Evolutionary conservation across 2,113 vertebrate species (phyloP).

Genomic region (Ophthalmolycus amberensis): DNA sequence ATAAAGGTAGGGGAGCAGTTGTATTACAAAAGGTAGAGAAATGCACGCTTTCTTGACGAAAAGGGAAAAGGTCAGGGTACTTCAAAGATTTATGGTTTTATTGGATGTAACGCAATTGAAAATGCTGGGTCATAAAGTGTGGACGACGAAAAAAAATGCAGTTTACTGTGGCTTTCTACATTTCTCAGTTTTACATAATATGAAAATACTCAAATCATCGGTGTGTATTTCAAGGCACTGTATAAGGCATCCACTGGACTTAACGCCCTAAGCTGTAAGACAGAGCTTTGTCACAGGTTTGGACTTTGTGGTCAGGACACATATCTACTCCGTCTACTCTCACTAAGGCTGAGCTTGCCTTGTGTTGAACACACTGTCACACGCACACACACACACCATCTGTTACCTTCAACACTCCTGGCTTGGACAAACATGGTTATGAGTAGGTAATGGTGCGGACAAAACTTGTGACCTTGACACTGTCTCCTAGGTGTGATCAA

Average conservation of each 20-base stretch:
- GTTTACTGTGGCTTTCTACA: neutral
- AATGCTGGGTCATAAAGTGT: neutral
- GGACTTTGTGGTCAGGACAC: slow-evolving; percentile 69
- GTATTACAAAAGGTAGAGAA: neutral
- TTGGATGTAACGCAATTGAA: neutral
- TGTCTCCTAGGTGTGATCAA: slow-evolving; percentile 77
- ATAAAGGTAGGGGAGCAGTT: neutral
- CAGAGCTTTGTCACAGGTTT: slow-evolving; percentile 62
- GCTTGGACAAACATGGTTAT: slow-evolving; percentile 81
- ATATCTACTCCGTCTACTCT: slow-evolving; percentile 73
- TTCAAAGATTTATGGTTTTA: neutral
- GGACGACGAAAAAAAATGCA: neutral
- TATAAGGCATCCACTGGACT: slow-evolving; percentile 10
- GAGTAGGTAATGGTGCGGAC: slow-evolving; percentile 83
- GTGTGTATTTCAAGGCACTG: slow-evolving; percentile 10
- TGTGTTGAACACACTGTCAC: slow-evolving; percentile 76
- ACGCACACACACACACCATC: slow-evolving; percentile 76
- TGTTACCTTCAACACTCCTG: slow-evolving; percentile 75
- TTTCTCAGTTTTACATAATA: neutral
- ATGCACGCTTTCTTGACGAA: neutral
- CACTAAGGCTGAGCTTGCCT: slow-evolving; percentile 63
- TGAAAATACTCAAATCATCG: neutral
- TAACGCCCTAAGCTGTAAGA: slow-evolving; percentile 25
- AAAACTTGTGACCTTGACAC: slow-evolving; percentile 84
- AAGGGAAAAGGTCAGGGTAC: neutral